These are phyloP conservation scores for Bufo gargarizans DNA, from an alignment of 2,113 vertebrate species.

Conservation along the genomic window DNA sequence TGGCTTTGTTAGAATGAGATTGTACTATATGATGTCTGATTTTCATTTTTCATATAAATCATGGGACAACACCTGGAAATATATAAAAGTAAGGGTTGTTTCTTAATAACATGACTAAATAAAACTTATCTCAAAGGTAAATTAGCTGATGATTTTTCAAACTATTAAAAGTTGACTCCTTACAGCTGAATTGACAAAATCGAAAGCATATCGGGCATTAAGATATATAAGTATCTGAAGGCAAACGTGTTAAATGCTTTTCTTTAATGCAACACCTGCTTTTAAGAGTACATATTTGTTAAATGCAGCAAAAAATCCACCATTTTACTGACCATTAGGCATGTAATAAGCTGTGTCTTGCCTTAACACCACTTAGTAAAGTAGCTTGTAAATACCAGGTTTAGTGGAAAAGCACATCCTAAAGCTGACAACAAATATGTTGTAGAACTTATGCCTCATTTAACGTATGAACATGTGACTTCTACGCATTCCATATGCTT, in stretches of 20 bases:
- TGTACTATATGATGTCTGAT: too few relatives aligned
- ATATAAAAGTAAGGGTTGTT: too few relatives aligned
- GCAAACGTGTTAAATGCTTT: background rate
- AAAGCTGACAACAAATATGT: slow-evolving; percentile 41
- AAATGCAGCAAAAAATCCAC: slow-evolving; percentile 26
- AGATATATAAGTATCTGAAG: background rate
- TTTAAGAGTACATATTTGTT: slow-evolving; percentile 18
- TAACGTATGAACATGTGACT: slow-evolving; percentile 27
- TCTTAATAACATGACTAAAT: background rate
- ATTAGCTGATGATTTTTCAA: background rate
- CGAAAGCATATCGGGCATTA: background rate
- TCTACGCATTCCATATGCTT: slow-evolving; percentile 46
- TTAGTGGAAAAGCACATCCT: slow-evolving; percentile 46
- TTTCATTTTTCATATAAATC: too few relatives aligned
- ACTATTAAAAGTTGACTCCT: background rate
- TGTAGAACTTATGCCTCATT: slow-evolving; percentile 50
- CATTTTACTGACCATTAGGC: slow-evolving; percentile 46
- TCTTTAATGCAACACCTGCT: background rate
- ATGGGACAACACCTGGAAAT: too few relatives aligned
- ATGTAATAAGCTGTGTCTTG: slow-evolving; percentile 26
- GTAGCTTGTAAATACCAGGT: slow-evolving; percentile 15
- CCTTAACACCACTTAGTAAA: slow-evolving; percentile 12
- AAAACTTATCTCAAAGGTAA: background rate
- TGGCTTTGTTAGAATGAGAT: too few relatives aligned
- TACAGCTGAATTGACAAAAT: background rate